These are phyloP conservation scores for Meteorus cinctellus DNA, from an alignment of 2,888 invertebrate genomes.

Conservation along the genomic window DNA sequence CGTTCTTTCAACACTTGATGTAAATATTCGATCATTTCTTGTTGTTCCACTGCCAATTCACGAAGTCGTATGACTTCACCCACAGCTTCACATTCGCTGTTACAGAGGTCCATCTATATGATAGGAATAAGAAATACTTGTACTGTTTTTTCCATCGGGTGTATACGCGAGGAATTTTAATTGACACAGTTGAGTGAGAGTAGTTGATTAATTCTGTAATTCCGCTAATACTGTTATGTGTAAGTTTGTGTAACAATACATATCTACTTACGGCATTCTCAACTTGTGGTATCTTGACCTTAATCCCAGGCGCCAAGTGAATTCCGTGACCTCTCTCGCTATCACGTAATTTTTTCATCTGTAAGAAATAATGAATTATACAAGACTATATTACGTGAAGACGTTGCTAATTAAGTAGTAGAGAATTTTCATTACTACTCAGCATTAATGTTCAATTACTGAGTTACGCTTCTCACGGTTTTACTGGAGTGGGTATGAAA, in stretches of 20 bases:
- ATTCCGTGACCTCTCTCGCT: conserved; percentile 72
- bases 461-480: neutral
- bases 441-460: neutral
- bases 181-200: conserved; percentile 2
- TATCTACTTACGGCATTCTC: conserved; percentile 59
- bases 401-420: conserved; percentile 11
- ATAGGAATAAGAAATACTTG: neutral
- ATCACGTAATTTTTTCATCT: conserved; percentile 77
- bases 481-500: no score
- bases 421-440: conserved; percentile 11
- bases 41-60: conserved; percentile 66
- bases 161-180: neutral
- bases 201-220: neutral
- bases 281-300: conserved; percentile 62
- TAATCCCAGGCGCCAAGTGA: conserved; percentile 61
- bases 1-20: conserved; percentile 68
- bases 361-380: conserved; percentile 57
- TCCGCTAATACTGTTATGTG: neutral
- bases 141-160: neutral
- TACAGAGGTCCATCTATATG: conserved; percentile 61
- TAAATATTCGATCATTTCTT: conserved; percentile 67
- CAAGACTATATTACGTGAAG: neutral
- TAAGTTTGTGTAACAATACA: neutral
- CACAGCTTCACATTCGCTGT: conserved; percentile 59
- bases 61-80: conserved; percentile 66